Evolutionary conservation across 2,797 vertebrate genomes (phyloP), one percentile per base, ranked within the genome.

Genomic region (Pantherophis alleghaniensis): DNA sequence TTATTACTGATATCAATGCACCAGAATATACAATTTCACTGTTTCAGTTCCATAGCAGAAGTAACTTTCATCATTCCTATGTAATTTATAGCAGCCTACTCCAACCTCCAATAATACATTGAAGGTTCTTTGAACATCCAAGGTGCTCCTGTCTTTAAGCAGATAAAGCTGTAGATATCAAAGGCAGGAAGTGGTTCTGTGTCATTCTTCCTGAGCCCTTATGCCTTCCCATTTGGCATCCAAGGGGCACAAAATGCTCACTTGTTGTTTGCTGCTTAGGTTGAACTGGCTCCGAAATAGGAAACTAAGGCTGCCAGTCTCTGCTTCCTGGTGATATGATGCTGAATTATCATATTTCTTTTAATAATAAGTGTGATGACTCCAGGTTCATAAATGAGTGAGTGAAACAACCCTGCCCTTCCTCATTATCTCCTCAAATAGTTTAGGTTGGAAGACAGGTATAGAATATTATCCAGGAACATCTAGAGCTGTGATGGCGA

Each of bases 31-130:
- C 87, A 91, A 89, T 94, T 96, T 94, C 57, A 93, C 56, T 93
- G 32, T 26, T 97, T 95, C 87, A 88, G 69, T 92, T 92, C 89
- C 86, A 88, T 18, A 88, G 93, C 93, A 94, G 94, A 89, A 47
- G 69, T 61, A 86, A 26, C 63, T 92, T 91, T 89, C 0, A 0
- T n/a, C 63, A 9, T 24, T 59, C 42, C 28, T 89, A 55, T 32
- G 26, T 88, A 89, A 86, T 91, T 89, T 37, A 66, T 90, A 90
- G 11, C 4, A 83, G 20, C 10, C 42, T 47, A 12, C 42, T 24
- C 9, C 37, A 79, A 79, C 32, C 74, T 79, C 74, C 37, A 79
- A 42, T 37, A 79, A 42, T 42, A 37, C 22, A 22, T 4, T 42
- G 69, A 79, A 79, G 32, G 7, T 42, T 20, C n/a, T 13, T 28